phyloP scores from a whole-genome alignment of 2,113 vertebrate species.

The Chlamydotis undulata region DNA sequence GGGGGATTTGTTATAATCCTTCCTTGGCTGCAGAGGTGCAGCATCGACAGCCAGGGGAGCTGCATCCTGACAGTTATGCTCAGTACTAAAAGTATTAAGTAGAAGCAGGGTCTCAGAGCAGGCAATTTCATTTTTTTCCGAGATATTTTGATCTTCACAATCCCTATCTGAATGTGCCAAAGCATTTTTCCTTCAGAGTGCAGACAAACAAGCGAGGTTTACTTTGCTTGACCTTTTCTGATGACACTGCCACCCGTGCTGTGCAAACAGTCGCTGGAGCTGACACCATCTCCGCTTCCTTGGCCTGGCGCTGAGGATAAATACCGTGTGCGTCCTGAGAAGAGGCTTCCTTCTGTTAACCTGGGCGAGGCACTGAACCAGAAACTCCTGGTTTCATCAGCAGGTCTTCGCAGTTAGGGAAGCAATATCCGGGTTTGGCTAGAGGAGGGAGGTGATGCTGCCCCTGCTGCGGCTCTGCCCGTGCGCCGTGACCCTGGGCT shows the following conservation, averaged over 20 bases:
- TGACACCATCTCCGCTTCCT: slow-evolving; percentile 13
- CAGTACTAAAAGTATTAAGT: neutral
- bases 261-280: slow-evolving; percentile 20
- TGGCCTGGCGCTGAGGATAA: neutral
- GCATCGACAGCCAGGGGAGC: neutral
- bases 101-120: neutral
- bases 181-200: slow-evolving; percentile 66
- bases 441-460: neutral
- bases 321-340: neutral
- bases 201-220: slow-evolving; percentile 67
- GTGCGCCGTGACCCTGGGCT: neutral
- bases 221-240: slow-evolving; percentile 73
- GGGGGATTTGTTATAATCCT: neutral
- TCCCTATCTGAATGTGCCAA: slow-evolving; percentile 54
- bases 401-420: neutral
- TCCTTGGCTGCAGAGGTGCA: neutral
- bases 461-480: neutral
- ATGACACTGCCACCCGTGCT: slow-evolving; percentile 63
- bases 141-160: slow-evolving; percentile 61
- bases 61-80: neutral
- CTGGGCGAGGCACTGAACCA: neutral
- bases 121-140: neutral
- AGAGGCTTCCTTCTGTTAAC: neutral
- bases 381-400: neutral
- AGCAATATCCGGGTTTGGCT: rapidly evolving